Conservation (phyloP, 2,888 invertebrate genomes). For the Ommatoiulus sabulosus region DNA sequence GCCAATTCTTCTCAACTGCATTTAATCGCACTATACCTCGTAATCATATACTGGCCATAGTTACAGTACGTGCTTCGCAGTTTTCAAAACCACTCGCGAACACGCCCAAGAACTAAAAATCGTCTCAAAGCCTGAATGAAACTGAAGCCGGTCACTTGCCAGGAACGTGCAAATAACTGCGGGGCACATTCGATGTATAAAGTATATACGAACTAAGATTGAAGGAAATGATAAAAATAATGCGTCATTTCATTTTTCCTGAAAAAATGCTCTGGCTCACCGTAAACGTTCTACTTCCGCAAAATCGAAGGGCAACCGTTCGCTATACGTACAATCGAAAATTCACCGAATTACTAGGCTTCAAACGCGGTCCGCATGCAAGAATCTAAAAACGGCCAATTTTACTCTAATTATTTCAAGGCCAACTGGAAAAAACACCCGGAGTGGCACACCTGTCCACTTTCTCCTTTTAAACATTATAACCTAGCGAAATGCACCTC, state of each 20-base stretch:
- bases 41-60: background rate
- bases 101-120: background rate
- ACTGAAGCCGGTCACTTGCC: background rate
- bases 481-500: background rate
- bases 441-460: background rate
- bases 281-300: background rate
- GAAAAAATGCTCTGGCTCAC: background rate
- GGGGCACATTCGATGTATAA: background rate
- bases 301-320: background rate
- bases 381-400: background rate
- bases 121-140: background rate
- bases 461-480: background rate
- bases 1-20: background rate
- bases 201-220: background rate
- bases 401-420: background rate
- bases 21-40: background rate
- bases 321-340: background rate
- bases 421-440: background rate
- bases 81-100: background rate
- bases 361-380: too few relatives aligned
- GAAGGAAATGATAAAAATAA: background rate
- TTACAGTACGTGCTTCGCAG: too few relatives aligned
- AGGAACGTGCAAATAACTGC: background rate
- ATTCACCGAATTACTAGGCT: background rate
- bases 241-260: background rate